A percentile compares a stretch with the other conserved stretches of the same genome.
Conservation (phyloP, 2,888 invertebrate genomes). For the Trimorus sp. region DNA sequence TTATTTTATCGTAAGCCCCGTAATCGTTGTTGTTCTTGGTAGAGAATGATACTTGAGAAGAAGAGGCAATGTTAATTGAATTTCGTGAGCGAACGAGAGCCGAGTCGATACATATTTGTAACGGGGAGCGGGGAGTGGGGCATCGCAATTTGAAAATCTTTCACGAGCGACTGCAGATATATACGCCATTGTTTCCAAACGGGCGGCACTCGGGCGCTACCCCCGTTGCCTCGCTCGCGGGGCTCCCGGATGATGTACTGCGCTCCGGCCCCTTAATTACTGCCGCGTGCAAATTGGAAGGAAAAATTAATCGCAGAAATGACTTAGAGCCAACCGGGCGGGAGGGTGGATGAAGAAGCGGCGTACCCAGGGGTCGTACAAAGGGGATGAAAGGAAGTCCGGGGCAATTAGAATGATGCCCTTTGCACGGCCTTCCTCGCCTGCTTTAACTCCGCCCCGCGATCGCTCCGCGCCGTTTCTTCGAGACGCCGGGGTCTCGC, state of each 20-base stretch:
- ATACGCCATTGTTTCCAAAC: slow-evolving; percentile 78
- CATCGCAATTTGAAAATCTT: slow-evolving; percentile 69
- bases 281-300: slow-evolving; percentile 82
- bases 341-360: slow-evolving; percentile 78
- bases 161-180: slow-evolving; percentile 65
- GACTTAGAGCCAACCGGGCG: slow-evolving; percentile 79
- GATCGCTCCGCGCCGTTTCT: slow-evolving; percentile 59
- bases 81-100: slow-evolving; percentile 20
- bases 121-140: slow-evolving; percentile 49
- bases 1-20: too few relatives aligned
- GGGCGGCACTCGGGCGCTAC: slow-evolving; percentile 67
- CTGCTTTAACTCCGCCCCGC: slow-evolving; percentile 53
- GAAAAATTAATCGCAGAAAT: slow-evolving; percentile 82
- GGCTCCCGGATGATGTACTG: slow-evolving; percentile 77
- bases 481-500: slow-evolving; percentile 54
- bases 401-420: slow-evolving; percentile 82
- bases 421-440: slow-evolving; percentile 53
- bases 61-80: slow-evolving; percentile 42
- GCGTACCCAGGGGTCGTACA: slow-evolving; percentile 78
- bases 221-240: slow-evolving; percentile 58
- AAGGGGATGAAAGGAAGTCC: slow-evolving; percentile 82
- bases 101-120: slow-evolving; percentile 52
- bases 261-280: slow-evolving; percentile 81
- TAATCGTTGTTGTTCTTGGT: too few relatives aligned
- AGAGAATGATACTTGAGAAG: slow-evolving; percentile 42